Evolutionary conservation across 2,113 vertebrate species (phyloP).

Genomic region (Clarias magur): DNA sequence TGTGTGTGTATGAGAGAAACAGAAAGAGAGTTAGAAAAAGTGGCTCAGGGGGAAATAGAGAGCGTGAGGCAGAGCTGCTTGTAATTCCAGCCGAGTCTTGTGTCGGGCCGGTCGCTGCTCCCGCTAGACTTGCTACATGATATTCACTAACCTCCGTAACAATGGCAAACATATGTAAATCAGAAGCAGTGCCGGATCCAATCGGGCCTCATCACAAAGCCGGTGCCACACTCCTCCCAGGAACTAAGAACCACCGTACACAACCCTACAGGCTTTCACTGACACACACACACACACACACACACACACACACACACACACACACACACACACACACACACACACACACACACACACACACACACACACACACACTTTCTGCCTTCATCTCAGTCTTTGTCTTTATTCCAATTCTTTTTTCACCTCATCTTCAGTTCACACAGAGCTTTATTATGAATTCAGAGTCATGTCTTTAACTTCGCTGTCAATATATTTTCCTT

Average conservation of each 20-base stretch:
- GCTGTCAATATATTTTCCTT: constrained; percentile 2
- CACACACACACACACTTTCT: not conserved
- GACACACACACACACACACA: not conserved
- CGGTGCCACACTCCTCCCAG: constrained; percentile 55
- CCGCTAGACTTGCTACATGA: constrained; percentile 72
- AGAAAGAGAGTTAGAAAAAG: constrained; percentile 31
- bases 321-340: constrained; percentile 3
- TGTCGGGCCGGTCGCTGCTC: constrained; percentile 64
- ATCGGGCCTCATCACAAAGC: constrained; percentile 69
- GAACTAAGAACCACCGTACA: constrained; percentile 30
- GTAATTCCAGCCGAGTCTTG: constrained; percentile 64
- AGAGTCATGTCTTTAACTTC: constrained; percentile 11
- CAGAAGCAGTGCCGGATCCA: constrained; percentile 67
- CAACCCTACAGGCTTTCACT: constrained; percentile 5
- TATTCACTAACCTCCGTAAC: constrained; percentile 76
- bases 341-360: constrained; percentile 11
- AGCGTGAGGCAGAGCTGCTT: constrained; percentile 59
- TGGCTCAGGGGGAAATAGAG: constrained; percentile 39
- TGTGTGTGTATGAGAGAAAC: not conserved
- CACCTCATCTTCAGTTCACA: constrained; percentile 5
- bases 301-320: not conserved
- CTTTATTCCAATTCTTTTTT: constrained; percentile 19
- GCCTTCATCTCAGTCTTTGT: constrained; percentile 6
- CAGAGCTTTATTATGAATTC: not conserved
- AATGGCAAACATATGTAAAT: constrained; percentile 79